Conservation (phyloP, 2,888 invertebrate species). For the Epinotia nisella region DNA sequence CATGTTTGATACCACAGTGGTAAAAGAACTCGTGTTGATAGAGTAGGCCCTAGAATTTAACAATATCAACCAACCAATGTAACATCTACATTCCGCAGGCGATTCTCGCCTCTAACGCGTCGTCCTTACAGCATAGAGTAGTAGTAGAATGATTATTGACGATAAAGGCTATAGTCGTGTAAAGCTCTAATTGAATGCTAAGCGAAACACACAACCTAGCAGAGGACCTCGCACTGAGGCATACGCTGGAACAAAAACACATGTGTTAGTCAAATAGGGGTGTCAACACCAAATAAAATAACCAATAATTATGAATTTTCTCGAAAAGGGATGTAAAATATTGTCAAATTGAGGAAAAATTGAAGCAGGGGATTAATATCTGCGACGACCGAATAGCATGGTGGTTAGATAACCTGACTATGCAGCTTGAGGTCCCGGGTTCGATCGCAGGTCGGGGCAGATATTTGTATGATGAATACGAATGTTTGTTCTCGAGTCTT, state of each 20-base stretch:
- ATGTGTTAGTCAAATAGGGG: neutral
- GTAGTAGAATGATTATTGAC: conserved; percentile 50
- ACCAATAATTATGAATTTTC: neutral
- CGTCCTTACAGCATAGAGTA: conserved; percentile 7
- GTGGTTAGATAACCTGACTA: too few species aligned
- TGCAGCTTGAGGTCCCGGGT: too few species aligned
- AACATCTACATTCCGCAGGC: neutral
- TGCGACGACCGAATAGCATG: too few species aligned
- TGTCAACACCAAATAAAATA: too few species aligned
- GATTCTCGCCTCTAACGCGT: conserved; percentile 4
- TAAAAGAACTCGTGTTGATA: neutral
- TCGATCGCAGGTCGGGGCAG: too few species aligned
- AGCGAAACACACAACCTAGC: conserved; percentile 78
- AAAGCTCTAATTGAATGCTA: conserved; percentile 62
- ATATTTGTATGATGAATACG: too few species aligned
- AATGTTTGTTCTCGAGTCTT: too few species aligned
- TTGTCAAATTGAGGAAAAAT: too few species aligned
- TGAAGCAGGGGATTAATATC: too few species aligned
- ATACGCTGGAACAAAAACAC: conserved; percentile 61
- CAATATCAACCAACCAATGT: neutral
- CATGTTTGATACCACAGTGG: too few species aligned
- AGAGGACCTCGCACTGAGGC: conserved; percentile 76
- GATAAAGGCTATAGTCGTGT: conserved; percentile 59
- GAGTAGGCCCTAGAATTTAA: neutral
- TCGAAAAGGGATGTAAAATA: too few species aligned